Base-by-base conservation (phyloP, 2,888 invertebrate genomes). In the Leptothorax acervorum region DNA sequence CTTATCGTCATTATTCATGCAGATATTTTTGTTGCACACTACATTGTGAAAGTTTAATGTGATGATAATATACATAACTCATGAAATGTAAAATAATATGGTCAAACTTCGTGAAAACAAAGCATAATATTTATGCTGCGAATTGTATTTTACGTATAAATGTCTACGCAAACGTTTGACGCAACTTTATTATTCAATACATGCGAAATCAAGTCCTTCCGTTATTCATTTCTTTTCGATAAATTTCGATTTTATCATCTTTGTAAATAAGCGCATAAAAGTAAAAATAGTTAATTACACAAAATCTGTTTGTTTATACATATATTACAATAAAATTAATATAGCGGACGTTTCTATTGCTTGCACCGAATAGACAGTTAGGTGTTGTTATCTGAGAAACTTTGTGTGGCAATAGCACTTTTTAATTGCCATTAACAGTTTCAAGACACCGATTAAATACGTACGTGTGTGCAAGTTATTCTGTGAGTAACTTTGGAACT, bases 381-480 rank as follows among this genome's bases (percentile, higher is more conserved):
- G 9, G 18, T 73, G 15, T 11, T 23, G 42, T 0, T 42, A 9
- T 42, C 11, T 28, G 28, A 23, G 31, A 23, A 73, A 42, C 11
- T 73, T 57, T 42, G 71, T 15, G 15, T 55, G 57, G 3, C 3
- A 42, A 18, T 57, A 55, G 1, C 11, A 11, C 28, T 48, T 73
- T 73, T 57, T 73, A 73, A 18, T 57, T 23, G 28, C 18, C 28
- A 28, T 73, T 73, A 73, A 42, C 57, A 57, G 55, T 55, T 57
- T 55, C 18, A 28, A 2, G 18, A 35, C 9, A 3, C 1, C 18
- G 9, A 73, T 6, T 73, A 57, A 57, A 31, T 28, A 42, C 15
- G 5, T 55, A 42, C 28, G 6, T 23, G 15, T 53, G 23, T 3
- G 55, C 4, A 55, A 71, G 3, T 42, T 39, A 51, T n/a, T 31